A percentile compares a stretch with the other conserved stretches of the same genome.
Conservation (phyloP, 2,797 vertebrate genomes). For the Phrynocephalus guinanensis region DNA sequence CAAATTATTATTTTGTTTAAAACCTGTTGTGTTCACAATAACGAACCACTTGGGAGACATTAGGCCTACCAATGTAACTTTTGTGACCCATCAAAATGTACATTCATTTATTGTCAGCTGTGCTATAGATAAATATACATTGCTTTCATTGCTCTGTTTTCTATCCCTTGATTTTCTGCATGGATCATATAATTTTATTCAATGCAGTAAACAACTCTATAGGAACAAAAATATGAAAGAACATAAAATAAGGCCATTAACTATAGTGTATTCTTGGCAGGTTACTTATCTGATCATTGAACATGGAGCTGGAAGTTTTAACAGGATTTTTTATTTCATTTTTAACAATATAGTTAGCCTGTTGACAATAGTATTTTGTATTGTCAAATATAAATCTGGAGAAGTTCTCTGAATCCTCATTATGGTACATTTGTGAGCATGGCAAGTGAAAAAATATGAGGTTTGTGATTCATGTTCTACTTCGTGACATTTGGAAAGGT, state of each 20-base stretch:
- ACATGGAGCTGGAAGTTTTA: conserved; percentile 67
- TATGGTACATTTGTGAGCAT: neutral
- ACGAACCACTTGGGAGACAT: no score
- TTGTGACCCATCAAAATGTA: conserved; percentile 31
- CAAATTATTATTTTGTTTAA: no score
- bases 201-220: conserved; percentile 72
- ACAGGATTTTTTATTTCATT: neutral
- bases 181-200: conserved; percentile 74
- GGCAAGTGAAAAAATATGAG: neutral
- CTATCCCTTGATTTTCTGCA: conserved; percentile 63
- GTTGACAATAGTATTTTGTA: conserved; percentile 4
- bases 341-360: conserved; percentile 2
- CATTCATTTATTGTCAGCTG: conserved; percentile 34
- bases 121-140: conserved; percentile 38
- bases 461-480: neutral
- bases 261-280: conserved; percentile 49
- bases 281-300: conserved; percentile 64
- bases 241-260: conserved; percentile 75
- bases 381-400: neutral
- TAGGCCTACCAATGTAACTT: neutral
- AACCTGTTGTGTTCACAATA: no score
- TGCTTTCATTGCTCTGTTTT: conserved; percentile 52
- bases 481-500: no score
- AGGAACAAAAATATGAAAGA: conserved; percentile 68
- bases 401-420: neutral